Percentiles rank a stretch among this genome's conserved stretches.
These are phyloP conservation scores for Drosophila watanabei DNA, from an alignment of 1,140 invertebrate genomes.

Conservation along the genomic window DNA sequence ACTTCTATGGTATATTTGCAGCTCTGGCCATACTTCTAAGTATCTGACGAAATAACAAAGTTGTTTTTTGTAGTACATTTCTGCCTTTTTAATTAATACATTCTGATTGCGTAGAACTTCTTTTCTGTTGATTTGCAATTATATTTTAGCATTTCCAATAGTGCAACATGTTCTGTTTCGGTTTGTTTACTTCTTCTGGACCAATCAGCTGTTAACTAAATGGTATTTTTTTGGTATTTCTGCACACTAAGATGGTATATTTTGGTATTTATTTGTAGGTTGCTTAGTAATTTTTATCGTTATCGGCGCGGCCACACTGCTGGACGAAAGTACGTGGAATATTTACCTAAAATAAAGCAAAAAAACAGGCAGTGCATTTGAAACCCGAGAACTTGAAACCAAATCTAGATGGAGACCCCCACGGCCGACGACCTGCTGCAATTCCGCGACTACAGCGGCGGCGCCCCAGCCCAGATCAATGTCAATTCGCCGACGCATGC, in stretches of 20 bases:
- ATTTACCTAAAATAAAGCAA: conserved; percentile 34
- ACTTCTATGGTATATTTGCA: neutral
- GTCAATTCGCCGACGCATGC: conserved; percentile 85
- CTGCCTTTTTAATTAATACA: neutral
- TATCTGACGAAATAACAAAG: neutral
- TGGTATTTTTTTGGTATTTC: neutral
- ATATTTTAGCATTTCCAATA: neutral
- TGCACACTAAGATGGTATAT: neutral
- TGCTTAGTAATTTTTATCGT: neutral
- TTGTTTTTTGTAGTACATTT: neutral
- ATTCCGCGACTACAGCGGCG: conserved; percentile 88
- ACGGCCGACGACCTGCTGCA: conserved; percentile 87
- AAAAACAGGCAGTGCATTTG: conserved; percentile 1
- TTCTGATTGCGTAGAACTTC: neutral
- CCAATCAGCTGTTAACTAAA: neutral
- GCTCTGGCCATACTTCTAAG: neutral
- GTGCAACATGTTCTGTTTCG: accelerated
- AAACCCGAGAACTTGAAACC: neutral
- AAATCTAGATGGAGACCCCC: conserved; percentile 62
- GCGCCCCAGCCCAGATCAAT: conserved; percentile 87
- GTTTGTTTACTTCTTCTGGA: neutral
- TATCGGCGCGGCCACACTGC: neutral
- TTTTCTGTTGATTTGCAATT: neutral
- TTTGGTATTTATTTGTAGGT: neutral
- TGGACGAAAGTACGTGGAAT: conserved; percentile 52